These are phyloP conservation scores for Clupea harengus DNA, from an alignment of 2,113 vertebrate species.

Conservation along the genomic window DNA sequence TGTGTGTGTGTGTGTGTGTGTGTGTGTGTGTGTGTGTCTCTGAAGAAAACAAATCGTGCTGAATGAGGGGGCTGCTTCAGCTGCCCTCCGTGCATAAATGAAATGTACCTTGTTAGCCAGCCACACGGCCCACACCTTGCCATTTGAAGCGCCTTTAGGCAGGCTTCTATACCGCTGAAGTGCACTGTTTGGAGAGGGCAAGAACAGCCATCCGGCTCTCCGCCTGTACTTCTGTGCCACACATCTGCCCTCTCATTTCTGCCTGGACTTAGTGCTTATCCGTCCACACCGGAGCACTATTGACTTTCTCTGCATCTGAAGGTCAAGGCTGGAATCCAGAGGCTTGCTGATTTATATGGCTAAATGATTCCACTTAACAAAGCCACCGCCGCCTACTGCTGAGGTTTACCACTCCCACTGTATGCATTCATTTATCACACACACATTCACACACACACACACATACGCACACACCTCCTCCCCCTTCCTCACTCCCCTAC, in stretches of 20 bases:
- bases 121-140: not conserved
- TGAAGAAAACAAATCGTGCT: slow-evolving; percentile 28
- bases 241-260: not conserved
- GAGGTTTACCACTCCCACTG: not conserved
- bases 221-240: not conserved
- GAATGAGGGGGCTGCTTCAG: not conserved
- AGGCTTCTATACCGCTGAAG: not conserved
- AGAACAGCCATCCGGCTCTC: not conserved
- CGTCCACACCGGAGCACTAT: slow-evolving; percentile 37
- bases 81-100: not conserved
- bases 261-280: slow-evolving; percentile 28
- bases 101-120: no score
- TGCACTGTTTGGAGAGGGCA: not conserved
- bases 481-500: slow-evolving; percentile 17
- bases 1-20: not conserved
- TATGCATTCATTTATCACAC: not conserved
- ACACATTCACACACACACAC: no score
- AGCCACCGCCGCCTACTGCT: slow-evolving; percentile 36
- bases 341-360: slow-evolving; percentile 43
- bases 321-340: slow-evolving; percentile 36
- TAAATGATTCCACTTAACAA: slow-evolving; percentile 52
- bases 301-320: slow-evolving; percentile 28
- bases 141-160: not conserved
- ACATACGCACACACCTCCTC: not conserved
- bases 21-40: not conserved